phyloP scores from a whole-genome alignment of 1,140 invertebrate species.

The Oedothorax gibbosus region DNA sequence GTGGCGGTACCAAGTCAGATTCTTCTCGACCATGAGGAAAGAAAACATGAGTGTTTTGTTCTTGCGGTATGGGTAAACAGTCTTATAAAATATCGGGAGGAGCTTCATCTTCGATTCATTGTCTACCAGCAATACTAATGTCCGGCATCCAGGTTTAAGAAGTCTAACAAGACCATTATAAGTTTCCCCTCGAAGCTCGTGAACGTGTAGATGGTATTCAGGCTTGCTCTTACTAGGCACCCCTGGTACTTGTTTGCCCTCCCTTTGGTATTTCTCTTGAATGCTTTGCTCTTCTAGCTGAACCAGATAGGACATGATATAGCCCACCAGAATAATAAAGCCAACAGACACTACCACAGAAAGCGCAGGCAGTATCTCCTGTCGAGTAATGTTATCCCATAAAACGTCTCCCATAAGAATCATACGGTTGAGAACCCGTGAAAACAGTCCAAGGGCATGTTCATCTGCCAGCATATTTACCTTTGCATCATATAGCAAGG shows the following conservation, averaged over 20 bases:
- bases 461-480: conserved; percentile 73
- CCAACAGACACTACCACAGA: conserved; percentile 85
- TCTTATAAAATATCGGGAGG: conserved; percentile 89
- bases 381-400: conserved; percentile 78
- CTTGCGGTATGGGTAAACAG: conserved; percentile 91
- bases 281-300: conserved; percentile 82
- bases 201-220: conserved; percentile 76
- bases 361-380: conserved; percentile 83
- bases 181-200: conserved; percentile 93
- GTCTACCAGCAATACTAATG: conserved; percentile 91
- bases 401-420: conserved; percentile 80
- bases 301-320: conserved; percentile 90
- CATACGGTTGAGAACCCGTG: conserved; percentile 77
- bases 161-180: conserved; percentile 94
- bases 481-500: conserved; percentile 69
- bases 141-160: conserved; percentile 94
- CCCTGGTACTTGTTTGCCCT: conserved; percentile 63
- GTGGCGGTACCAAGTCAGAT: conserved; percentile 91
- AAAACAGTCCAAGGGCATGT: conserved; percentile 79
- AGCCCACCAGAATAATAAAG: conserved; percentile 84
- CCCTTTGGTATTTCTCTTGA: conserved; percentile 70
- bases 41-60: conserved; percentile 94
- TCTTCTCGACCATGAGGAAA: conserved; percentile 90
- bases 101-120: conserved; percentile 86
- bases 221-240: conserved; percentile 44